phyloP scores from a whole-genome alignment of 2,113 vertebrate species.

The Anoplopoma fimbria region DNA sequence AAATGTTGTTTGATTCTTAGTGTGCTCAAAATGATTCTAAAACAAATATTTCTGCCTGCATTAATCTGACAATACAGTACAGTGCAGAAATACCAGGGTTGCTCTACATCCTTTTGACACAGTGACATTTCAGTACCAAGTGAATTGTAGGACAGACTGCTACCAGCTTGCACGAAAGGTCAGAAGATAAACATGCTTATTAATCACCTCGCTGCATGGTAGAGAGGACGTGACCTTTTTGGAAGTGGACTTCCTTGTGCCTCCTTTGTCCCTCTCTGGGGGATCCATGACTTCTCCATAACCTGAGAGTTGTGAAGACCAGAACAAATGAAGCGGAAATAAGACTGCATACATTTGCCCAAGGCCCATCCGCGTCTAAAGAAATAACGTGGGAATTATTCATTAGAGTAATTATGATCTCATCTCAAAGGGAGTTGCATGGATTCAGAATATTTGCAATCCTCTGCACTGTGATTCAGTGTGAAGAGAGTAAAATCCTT shows the following conservation, averaged over 20 bases:
- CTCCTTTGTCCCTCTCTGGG: conserved; percentile 17
- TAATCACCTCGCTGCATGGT: background rate
- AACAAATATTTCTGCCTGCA: too few relatives aligned
- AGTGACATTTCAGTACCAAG: conserved; percentile 11
- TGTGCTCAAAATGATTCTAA: too few relatives aligned
- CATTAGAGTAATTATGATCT: conserved; percentile 56
- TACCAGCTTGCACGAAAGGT: conserved; percentile 14
- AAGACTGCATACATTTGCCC: conserved; percentile 16
- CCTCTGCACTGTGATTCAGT: background rate
- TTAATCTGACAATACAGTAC: background rate
- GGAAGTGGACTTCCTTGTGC: background rate
- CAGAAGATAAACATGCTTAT: conserved; percentile 24
- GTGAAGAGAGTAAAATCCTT: background rate
- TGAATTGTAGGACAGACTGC: conserved; percentile 12
- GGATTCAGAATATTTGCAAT: conserved; percentile 11
- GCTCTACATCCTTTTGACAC: background rate
- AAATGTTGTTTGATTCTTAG: background rate
- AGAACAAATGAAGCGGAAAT: conserved; percentile 41
- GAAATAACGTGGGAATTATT: conserved; percentile 56
- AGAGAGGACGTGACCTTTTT: conserved; percentile 26
- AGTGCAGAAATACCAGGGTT: background rate
- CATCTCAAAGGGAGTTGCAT: conserved; percentile 45
- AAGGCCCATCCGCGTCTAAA: conserved; percentile 23
- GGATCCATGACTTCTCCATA: conserved; percentile 37
- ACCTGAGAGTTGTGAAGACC: conserved; percentile 27